Conservation (phyloP, 2,113 vertebrate species). For the Brachyhypopomus occidentalis region DNA sequence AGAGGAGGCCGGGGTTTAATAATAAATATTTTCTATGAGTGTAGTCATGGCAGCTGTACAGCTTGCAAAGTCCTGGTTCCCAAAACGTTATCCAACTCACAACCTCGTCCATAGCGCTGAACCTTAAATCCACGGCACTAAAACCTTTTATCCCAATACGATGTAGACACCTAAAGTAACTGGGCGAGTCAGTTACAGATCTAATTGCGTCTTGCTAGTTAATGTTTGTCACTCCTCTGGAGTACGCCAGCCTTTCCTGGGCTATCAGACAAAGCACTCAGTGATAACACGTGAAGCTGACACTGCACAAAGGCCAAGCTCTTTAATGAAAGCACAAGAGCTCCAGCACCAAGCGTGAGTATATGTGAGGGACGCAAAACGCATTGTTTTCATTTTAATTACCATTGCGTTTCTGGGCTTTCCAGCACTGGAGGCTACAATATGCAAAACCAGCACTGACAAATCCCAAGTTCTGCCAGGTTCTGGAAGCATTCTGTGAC, state of each 20-base stretch:
- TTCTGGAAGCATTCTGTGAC: too few relatives aligned
- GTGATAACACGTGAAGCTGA: too few relatives aligned
- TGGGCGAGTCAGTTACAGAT: conserved; percentile 47
- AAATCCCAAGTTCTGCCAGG: too few relatives aligned
- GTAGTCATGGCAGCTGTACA: conserved; percentile 19
- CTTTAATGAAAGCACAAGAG: too few relatives aligned
- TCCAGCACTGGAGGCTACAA: too few relatives aligned
- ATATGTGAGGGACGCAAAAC: too few relatives aligned
- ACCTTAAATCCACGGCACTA: neutral
- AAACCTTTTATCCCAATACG: neutral
- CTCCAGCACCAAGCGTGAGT: too few relatives aligned
- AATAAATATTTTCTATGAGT: conserved; percentile 70
- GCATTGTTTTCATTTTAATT: too few relatives aligned
- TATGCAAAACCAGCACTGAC: too few relatives aligned
- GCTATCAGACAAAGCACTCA: too few relatives aligned
- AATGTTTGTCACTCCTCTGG: neutral
- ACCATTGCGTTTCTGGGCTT: too few relatives aligned
- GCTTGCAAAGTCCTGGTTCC: neutral
- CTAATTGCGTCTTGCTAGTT: neutral
- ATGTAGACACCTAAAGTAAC: neutral
- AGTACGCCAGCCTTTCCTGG: neutral
- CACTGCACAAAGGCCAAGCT: too few relatives aligned
- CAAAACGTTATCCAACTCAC: conserved; percentile 4
- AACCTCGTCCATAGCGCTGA: neutral
- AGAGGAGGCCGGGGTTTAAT: conserved; percentile 72